These are phyloP conservation scores for Oreonectes daqikongensis DNA, from an alignment of 2,797 vertebrate genomes.

Conservation along the genomic window DNA sequence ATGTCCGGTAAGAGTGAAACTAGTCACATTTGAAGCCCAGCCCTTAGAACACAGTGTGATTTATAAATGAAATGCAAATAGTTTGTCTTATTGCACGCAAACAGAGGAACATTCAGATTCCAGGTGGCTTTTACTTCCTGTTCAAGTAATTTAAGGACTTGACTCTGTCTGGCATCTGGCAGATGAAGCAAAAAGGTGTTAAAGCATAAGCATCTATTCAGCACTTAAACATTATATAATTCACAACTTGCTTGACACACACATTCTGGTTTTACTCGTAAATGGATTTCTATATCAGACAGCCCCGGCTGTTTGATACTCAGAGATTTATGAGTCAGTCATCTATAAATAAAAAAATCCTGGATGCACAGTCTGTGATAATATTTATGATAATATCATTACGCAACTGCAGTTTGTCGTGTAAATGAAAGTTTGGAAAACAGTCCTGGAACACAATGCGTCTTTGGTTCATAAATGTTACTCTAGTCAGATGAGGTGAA, in stretches of 20 bases:
- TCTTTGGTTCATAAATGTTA: not conserved
- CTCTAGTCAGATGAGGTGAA: not conserved
- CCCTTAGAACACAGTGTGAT: not conserved
- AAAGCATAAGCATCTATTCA: conserved; percentile 11
- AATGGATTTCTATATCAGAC: conserved; percentile 46
- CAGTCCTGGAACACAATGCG: not conserved
- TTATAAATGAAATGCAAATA: conserved; percentile 27
- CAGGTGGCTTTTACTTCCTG: conserved; percentile 22
- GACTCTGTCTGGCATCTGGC: conserved; percentile 40
- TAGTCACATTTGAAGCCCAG: not conserved
- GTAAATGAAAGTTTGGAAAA: conserved; percentile 10
- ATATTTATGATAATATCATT: not conserved
- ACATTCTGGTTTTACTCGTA: conserved; percentile 26
- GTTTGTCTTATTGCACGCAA: not conserved
- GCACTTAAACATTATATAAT: conserved; percentile 26
- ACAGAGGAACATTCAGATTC: not conserved
- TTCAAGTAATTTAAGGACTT: conserved; percentile 34
- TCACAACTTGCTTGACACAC: conserved; percentile 41
- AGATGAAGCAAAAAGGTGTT: conserved; percentile 20
- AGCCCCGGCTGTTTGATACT: conserved; percentile 33
- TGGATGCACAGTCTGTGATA: not conserved
- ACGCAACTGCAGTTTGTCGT: conserved; percentile 26
- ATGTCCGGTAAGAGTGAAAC: no score
- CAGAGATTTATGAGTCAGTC: conserved; percentile 43
- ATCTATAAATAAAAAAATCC: conserved; percentile 44